phyloP scores from a whole-genome alignment of 2,797 vertebrate species.

The Oreochromis mossambicus region DNA sequence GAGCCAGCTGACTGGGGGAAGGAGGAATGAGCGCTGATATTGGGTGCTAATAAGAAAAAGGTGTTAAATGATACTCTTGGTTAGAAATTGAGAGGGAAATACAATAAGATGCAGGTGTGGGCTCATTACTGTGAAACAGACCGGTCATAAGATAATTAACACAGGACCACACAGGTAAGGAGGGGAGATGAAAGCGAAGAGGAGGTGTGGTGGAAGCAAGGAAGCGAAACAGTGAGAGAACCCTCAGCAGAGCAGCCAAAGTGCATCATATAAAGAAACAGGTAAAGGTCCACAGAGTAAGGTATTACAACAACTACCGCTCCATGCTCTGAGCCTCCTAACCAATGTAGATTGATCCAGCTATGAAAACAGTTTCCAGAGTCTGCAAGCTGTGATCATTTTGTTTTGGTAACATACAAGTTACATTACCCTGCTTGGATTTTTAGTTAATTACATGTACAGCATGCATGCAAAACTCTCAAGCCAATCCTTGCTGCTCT shows the following conservation, averaged over 20 bases:
- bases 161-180: slow-evolving; percentile 59
- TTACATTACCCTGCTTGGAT: background rate
- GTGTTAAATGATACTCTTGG: slow-evolving; percentile 49
- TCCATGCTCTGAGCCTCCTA: slow-evolving; percentile 47
- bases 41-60: slow-evolving; percentile 67
- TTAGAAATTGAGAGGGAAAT: slow-evolving; percentile 54
- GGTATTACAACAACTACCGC: slow-evolving; percentile 15
- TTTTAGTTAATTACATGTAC: background rate
- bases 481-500: background rate
- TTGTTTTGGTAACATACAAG: background rate
- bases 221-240: background rate
- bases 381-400: background rate
- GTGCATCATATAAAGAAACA: background rate
- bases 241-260: background rate
- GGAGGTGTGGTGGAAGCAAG: background rate
- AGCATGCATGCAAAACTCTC: background rate
- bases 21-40: slow-evolving; percentile 17
- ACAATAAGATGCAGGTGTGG: slow-evolving; percentile 64
- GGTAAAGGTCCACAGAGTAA: background rate
- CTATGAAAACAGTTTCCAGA: slow-evolving; percentile 62
- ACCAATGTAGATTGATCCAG: slow-evolving; percentile 66
- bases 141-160: slow-evolving; percentile 37
- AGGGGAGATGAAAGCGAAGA: slow-evolving; percentile 14
- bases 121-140: slow-evolving; percentile 58
- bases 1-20: slow-evolving; percentile 4